Evolutionary conservation across 2,888 invertebrate species (phyloP), one percentile per base, ranked within the genome.

Genomic region (Cenopis cana): DNA sequence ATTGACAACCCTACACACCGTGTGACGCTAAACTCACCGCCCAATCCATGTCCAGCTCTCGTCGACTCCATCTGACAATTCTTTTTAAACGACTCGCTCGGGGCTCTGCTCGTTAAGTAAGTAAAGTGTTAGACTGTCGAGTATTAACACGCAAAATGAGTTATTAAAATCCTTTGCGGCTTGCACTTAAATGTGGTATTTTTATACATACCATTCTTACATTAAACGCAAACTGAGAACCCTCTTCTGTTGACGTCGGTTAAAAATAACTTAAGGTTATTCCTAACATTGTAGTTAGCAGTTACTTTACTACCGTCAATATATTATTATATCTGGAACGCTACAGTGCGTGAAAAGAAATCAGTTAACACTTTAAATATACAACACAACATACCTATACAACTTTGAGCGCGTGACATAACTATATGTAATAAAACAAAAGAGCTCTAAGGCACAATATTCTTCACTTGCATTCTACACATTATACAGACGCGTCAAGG

Each of bases 1-100:
- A 6, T 20, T 54, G 52, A 11, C 52, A 64, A 64, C 64, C 64
- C 64, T 64, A 54, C 20, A 10, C 2, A 24, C n/a, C 68, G 36
- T 60, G 70, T 60, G 50, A 20, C 24, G 20, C 56, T 14, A 0
- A 14, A 17, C 60, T 61, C n/a, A 54, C 50, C 69, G 57, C 64
- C 64, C 57, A 41, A 57, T 52, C 11, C 69, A 50, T 65, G 69
- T 59, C 29, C 65, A 12, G 17, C 56, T 46, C 17, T 57, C 18
- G 36, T 38, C 56, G 9, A 24, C n/a, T 57, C 33, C n/a, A 33
- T 56, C 65, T 70, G 46, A 52, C 54, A 70, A 60, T 70, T 66
- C 54, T 62, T 62, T 20, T 59, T 70, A 50, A 70, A 70, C 59
- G 65, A 41, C 41, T 41, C 14, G 69, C 57, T 50, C 2, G 8